Evolutionary conservation across 1,140 invertebrate species (phyloP).

Genomic region (Thaumetopoea pityocampa): DNA sequence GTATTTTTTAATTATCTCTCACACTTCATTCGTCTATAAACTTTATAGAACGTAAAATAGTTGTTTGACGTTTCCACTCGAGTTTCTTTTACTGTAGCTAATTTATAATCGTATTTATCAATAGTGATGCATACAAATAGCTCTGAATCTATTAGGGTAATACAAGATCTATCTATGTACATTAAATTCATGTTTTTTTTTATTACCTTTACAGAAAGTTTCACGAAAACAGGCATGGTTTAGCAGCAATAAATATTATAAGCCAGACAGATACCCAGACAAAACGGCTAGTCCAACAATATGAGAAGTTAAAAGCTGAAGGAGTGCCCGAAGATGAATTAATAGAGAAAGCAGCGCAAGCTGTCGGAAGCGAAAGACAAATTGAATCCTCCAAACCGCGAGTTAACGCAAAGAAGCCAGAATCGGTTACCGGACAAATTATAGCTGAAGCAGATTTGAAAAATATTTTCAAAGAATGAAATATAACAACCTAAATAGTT

Average conservation of each 20-base stretch:
- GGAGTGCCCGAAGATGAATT: constrained; percentile 69
- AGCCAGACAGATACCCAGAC: constrained; percentile 73
- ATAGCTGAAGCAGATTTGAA: constrained; percentile 53
- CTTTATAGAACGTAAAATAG: background rate
- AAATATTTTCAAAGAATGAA: constrained; percentile 67
- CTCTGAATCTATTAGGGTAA: no score
- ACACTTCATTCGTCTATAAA: background rate
- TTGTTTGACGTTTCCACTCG: no score
- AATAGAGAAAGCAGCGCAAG: constrained; percentile 44
- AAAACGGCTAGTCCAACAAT: constrained; percentile 78
- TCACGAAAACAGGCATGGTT: constrained; percentile 75
- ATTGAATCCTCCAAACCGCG: constrained; percentile 21
- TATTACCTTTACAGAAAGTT: constrained; percentile 76
- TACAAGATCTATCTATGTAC: no score
- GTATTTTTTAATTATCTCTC: background rate
- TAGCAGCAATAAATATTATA: constrained; percentile 72
- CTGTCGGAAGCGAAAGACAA: constrained; percentile 32
- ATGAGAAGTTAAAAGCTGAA: constrained; percentile 74
- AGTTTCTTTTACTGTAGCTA: no score
- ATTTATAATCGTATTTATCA: no score
- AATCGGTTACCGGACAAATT: constrained; percentile 41
- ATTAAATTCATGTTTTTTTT: constrained; percentile 8
- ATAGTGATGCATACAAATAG: no score
- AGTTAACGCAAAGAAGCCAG: constrained; percentile 26
- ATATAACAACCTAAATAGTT: no score